A percentile compares a stretch with the other conserved stretches of the same genome.
Evolutionary conservation across 2,113 vertebrate species (phyloP).

Genomic region (Zeus faber): DNA sequence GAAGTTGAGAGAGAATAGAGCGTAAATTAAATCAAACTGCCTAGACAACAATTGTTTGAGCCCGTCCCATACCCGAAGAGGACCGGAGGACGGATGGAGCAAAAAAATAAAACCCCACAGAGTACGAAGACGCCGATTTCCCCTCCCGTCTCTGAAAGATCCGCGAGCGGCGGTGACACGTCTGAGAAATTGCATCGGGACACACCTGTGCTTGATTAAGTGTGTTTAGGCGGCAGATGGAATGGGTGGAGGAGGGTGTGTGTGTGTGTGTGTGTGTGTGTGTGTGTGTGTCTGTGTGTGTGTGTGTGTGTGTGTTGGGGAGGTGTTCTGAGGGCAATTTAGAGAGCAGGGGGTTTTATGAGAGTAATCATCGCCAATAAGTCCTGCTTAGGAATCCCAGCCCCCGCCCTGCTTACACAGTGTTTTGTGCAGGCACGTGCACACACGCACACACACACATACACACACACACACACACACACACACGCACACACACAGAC

Average conservation of each 20-base stretch:
- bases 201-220: conserved; percentile 74
- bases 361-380: conserved; percentile 75
- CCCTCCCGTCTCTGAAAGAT: too few relatives aligned
- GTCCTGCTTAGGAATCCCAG: conserved; percentile 57
- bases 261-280: not conserved
- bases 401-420: conserved; percentile 52
- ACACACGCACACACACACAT: not conserved
- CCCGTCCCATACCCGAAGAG: too few relatives aligned
- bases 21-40: not conserved
- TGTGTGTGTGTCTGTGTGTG: not conserved
- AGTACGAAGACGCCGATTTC: too few relatives aligned
- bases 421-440: conserved; percentile 36
- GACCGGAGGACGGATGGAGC: too few relatives aligned
- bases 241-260: conserved; percentile 18
- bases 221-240: conserved; percentile 68
- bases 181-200: too few relatives aligned
- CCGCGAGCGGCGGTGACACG: too few relatives aligned
- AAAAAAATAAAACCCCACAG: too few relatives aligned
- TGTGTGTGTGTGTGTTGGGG: conserved; percentile 5
- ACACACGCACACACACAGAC: conserved; percentile 10
- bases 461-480: conserved; percentile 34
- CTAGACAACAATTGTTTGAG: too few relatives aligned
- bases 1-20: conserved; percentile 10
- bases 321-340: conserved; percentile 51
- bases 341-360: conserved; percentile 75